Base-by-base conservation (phyloP, 2,113 vertebrate genomes). In the Stictonetta naevosa region DNA sequence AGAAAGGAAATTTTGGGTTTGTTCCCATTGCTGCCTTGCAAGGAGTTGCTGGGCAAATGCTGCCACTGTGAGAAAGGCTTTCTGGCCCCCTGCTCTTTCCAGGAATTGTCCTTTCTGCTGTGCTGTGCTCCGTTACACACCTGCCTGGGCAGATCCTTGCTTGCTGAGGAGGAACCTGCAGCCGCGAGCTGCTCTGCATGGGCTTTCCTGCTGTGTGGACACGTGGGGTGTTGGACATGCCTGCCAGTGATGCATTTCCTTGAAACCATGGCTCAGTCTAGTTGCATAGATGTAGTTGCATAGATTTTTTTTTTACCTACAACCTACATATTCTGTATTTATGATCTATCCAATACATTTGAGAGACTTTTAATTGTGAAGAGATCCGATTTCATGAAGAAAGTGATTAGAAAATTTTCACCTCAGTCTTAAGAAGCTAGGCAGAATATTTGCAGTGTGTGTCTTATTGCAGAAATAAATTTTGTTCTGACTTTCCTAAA, bases 81-180 rank as follows among this genome's bases (percentile, higher is more conserved):
- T 40, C 40, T 36, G 50, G n/a, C 40, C 83, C 44, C 10, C 59
- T 48, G 0, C n/a, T 62, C 36, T 42, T 95, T 58, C 40, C 52
- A 89, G 77, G 74, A 81, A 53, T 19, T 17, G 33, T 28, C 13
- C 33, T 80, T 80, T 34, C 59, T 4, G 1, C 4, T 46, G 34
- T 0, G 0, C 16, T 31, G 13, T 36, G 33, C 14, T 8, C 36
- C 34, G 44, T 69, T 48, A 3, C 0, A 0, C 29, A 58, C 20
- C 13, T 13, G 36, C 31, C 42, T 31, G 82, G n/a, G 0, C 8
- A 4, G 2, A 12, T 80, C 52, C 59, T 73, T 58, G 11, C 10
- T 4, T 52, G 26, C 20, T 31, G 60, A 48, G 29, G 18, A 14
- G 3, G 4, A n/a, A 5, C 15, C 20, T 20, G 1, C 0, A 40